Evolutionary conservation across 1,140 invertebrate genomes (phyloP), one percentile per base, ranked within the genome.

Genomic region (Metopolophium dirhodum): DNA sequence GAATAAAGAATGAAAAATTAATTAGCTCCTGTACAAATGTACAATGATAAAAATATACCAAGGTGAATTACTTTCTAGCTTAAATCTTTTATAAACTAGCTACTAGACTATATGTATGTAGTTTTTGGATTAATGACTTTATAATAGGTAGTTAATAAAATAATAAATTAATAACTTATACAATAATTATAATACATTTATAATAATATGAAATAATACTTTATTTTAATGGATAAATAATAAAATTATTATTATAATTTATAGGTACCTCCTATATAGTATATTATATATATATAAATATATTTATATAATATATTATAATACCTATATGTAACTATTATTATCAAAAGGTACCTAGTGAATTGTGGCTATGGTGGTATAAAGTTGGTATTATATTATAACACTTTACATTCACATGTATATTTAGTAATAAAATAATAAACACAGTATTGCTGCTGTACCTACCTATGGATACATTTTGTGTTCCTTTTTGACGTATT

Each of bases 51-150:
- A 68, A 14, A 68, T 77, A 77, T 77, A n/a, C 61, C 61, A 77
- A 77, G 61, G 61, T 77, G n/a, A 77, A 77, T 77, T 77, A 77
- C 61, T 77, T 77, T 77, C 30, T 77, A 77, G 61, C 61, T 77
- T 77, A 18, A 18, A 77, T 77, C 30, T 77, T 77, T 77, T 77
- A n/a, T 14, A 77, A 77, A n/a, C 18, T 18, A 77, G n/a, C 14
- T 77, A n/a, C 61, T 68, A 68, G 11, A 68, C 3, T n/a, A 4
- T 68, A 68, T n/a, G 11, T 2, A 14, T 14, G 14, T 68, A 68
- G 14, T 22, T 68, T 68, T 68, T 68, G 61, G 30, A 68, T 68
- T 68, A 68, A 68, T 68, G 26, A n/a, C 30, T 68, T 30, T n/a
- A 68, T 68, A 14, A 68, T 68, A n/a, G 26, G 61, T 14, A 18